Conservation (phyloP, 2,797 vertebrate species). For the Pelochelys cantorii region DNA sequence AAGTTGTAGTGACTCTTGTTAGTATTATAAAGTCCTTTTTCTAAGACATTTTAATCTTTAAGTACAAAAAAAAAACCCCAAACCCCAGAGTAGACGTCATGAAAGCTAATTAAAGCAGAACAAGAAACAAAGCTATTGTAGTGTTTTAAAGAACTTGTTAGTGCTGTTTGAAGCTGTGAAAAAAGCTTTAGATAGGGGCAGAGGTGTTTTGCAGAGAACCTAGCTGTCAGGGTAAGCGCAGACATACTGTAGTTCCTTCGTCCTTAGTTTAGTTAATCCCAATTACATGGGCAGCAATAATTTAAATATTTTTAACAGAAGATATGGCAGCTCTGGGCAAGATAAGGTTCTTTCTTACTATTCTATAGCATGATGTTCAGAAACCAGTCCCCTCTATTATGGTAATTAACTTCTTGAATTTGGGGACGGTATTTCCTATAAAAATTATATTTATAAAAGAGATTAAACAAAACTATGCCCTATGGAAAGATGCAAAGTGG, state of each 20-base stretch:
- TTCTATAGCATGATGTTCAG: constrained; percentile 78
- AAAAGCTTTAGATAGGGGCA: constrained; percentile 76
- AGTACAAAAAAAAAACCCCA: constrained; percentile 68
- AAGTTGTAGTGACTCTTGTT: constrained; percentile 88
- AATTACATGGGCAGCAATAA: constrained; percentile 92
- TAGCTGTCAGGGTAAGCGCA: constrained; percentile 87
- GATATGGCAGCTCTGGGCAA: constrained; percentile 35
- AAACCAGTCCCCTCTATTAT: constrained; percentile 78
- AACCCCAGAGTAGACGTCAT: constrained; percentile 77
- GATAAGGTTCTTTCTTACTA: constrained; percentile 37
- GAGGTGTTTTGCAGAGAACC: constrained; percentile 80
- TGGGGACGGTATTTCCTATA: constrained; percentile 71
- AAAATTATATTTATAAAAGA: constrained; percentile 79
- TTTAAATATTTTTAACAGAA: constrained; percentile 68
- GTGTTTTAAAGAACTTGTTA: constrained; percentile 82
- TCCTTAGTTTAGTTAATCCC: constrained; percentile 94
- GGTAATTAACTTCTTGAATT: constrained; percentile 72
- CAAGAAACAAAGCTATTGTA: constrained; percentile 84
- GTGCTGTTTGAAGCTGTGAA: constrained; percentile 80
- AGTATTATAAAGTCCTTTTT: constrained; percentile 86
- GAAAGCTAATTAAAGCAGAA: constrained; percentile 85
- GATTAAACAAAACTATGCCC: constrained; percentile 20
- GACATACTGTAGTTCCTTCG: constrained; percentile 85
- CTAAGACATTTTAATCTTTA: constrained; percentile 86
- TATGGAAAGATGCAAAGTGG: not conserved